These are phyloP conservation scores for Drosophila monieri DNA, from an alignment of 2,888 invertebrate species.

Conservation along the genomic window DNA sequence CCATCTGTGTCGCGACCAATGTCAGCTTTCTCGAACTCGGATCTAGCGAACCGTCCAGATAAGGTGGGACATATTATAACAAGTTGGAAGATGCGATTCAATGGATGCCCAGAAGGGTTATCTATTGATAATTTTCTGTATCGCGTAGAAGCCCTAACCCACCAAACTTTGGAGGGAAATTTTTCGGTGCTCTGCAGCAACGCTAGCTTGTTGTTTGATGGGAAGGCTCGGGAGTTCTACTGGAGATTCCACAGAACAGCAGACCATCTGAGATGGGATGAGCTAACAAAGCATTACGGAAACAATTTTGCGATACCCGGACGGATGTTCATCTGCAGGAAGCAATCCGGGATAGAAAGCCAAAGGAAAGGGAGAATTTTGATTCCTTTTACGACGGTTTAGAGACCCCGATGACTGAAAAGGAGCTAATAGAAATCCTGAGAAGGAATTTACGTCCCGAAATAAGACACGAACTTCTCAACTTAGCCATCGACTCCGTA, in stretches of 20 bases:
- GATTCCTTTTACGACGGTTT: not conserved
- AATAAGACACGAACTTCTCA: slow-evolving; percentile 5
- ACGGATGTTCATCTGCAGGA: not conserved
- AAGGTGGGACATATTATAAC: not conserved
- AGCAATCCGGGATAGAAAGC: not conserved
- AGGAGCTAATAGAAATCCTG: not conserved
- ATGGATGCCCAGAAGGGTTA: no score
- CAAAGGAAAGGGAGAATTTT: not conserved
- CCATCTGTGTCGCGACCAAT: no score
- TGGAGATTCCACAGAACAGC: not conserved
- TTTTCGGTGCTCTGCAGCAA: not conserved
- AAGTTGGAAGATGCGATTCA: no score
- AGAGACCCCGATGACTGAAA: not conserved
- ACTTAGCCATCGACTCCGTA: not conserved
- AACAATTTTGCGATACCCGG: not conserved
- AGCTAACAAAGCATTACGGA: not conserved
- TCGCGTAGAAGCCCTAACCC: no score
- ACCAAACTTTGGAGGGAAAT: not conserved
- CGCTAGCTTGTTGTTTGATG: no score
- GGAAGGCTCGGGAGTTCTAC: not conserved
- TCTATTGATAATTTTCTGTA: not conserved
- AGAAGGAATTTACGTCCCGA: slow-evolving; percentile 3
- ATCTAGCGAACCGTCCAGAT: not conserved
- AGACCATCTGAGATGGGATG: not conserved
- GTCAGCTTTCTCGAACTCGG: not conserved